A percentile compares a stretch with the other conserved stretches of the same genome.
Conservation (phyloP, 1,140 invertebrate genomes). For the Ostrea denselamellosa region DNA sequence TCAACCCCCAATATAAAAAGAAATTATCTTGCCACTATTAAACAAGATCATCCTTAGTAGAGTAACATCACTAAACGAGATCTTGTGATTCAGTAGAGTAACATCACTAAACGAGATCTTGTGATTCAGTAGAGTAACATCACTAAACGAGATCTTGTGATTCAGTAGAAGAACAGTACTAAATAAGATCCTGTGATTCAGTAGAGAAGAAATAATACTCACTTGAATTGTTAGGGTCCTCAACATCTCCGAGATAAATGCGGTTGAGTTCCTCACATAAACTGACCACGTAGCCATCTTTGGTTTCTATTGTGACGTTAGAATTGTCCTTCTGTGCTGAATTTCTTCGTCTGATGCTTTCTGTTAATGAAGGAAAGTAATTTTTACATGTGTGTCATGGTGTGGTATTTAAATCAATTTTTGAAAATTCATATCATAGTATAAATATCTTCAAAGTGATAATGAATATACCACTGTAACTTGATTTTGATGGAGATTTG, state of each 20-base stretch:
- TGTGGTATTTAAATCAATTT: background rate
- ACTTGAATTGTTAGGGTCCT: slow-evolving; percentile 33
- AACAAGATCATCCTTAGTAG: no score
- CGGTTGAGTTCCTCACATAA: slow-evolving; percentile 9
- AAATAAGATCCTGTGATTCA: no score
- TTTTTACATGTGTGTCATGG: background rate
- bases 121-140: no score
- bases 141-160: no score
- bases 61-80: no score
- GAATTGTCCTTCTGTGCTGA: slow-evolving; percentile 8
- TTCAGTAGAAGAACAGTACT: no score
- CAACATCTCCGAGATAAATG: slow-evolving; percentile 27
- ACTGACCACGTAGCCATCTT: slow-evolving; percentile 35
- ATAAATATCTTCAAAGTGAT: background rate
- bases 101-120: no score
- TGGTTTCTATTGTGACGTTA: slow-evolving; percentile 42
- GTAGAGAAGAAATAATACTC: background rate
- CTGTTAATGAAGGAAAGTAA: background rate
- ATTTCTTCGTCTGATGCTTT: background rate
- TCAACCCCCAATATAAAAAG: no score
- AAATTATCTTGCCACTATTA: no score
- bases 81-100: no score
- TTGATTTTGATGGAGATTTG: background rate
- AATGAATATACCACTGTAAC: background rate
- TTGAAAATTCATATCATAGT: background rate